Evolutionary conservation across 2,888 invertebrate species (phyloP).

Genomic region (Drosophila sordidula): DNA sequence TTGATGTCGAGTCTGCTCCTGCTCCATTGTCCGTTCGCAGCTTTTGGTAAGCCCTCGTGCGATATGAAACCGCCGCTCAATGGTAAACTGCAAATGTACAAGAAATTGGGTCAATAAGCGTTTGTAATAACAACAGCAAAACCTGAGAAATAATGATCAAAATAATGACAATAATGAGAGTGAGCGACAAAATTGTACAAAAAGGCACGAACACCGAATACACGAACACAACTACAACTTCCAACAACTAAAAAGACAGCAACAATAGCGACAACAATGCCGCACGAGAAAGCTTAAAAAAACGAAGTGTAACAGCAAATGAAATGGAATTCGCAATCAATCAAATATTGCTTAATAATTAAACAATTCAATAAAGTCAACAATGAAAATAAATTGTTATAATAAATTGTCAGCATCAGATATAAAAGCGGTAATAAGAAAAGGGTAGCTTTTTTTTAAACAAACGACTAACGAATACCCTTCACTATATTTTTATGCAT

Average conservation of each 20-base stretch:
- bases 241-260: slow-evolving; percentile 51
- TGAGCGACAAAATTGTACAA: slow-evolving; percentile 65
- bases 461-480: slow-evolving; percentile 31
- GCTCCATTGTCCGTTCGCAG: neutral
- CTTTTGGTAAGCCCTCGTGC: slow-evolving; percentile 10
- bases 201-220: slow-evolving; percentile 28
- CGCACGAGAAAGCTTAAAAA: slow-evolving; percentile 65
- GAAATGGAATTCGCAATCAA: slow-evolving; percentile 77
- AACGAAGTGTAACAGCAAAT: slow-evolving; percentile 64
- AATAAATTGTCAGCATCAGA: slow-evolving; percentile 62
- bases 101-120: slow-evolving; percentile 72
- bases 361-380: slow-evolving; percentile 78
- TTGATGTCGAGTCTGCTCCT: neutral
- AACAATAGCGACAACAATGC: slow-evolving; percentile 30
- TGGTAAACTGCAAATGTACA: slow-evolving; percentile 43
- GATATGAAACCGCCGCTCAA: slow-evolving; percentile 42
- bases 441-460: neutral
- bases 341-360: slow-evolving; percentile 78
- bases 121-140: slow-evolving; percentile 60
- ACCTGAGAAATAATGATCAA: slow-evolving; percentile 59
- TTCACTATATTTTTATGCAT: neutral
- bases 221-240: slow-evolving; percentile 35
- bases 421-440: slow-evolving; percentile 43
- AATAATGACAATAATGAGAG: slow-evolving; percentile 69
- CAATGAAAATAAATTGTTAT: slow-evolving; percentile 65